Evolutionary conservation across 1,140 invertebrate species (phyloP), one percentile per base, ranked within the genome.

Genomic region (Aplysia californica): DNA sequence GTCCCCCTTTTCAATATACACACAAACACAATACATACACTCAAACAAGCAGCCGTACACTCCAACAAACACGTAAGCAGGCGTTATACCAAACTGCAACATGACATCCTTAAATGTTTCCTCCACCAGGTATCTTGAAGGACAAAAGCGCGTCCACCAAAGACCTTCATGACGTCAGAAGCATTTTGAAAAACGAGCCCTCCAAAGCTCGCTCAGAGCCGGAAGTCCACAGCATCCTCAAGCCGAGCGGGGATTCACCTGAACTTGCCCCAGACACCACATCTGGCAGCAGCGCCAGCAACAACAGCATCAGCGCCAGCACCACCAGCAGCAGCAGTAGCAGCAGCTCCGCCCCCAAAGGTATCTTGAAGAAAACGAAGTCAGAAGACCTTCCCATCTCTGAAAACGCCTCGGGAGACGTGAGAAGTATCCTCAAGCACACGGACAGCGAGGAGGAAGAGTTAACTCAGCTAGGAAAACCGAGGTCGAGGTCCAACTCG

Each of bases 91-190:
- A n/a, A n/a, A n/a, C n/a, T n/a, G n/a, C n/a, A n/a, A n/a, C n/a
- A n/a, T n/a, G n/a, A n/a, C n/a, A n/a, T n/a, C n/a, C n/a, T n/a
- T n/a, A n/a, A 21, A 55, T 55, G 20, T 15, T 26, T 29, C 23
- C 31, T 77, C 5, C 20, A 79, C 31, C 80, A 83, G 86, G 87
- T 33, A 86, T 88, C 59, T 65, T 88, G 77, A 88, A 88, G 70
- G 39, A 65, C 41, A 66, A 65, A 23, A 66, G 73, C 61, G 44
- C 44, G 10, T 75, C 73, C 0, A 66, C 64, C 18, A 72, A 75
- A 35, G 69, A 79, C 23, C 61, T 69, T 26, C 66, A 70, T 33
- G 77, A 79, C 23, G 71, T 77, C 15, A 75, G 67, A 26, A 75
- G 80, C 39, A 81, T 81, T 35, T 44, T 81, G 50, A 79, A 79